Evolutionary conservation across 2,113 vertebrate species (phyloP).

Genomic region (Columba livia): DNA sequence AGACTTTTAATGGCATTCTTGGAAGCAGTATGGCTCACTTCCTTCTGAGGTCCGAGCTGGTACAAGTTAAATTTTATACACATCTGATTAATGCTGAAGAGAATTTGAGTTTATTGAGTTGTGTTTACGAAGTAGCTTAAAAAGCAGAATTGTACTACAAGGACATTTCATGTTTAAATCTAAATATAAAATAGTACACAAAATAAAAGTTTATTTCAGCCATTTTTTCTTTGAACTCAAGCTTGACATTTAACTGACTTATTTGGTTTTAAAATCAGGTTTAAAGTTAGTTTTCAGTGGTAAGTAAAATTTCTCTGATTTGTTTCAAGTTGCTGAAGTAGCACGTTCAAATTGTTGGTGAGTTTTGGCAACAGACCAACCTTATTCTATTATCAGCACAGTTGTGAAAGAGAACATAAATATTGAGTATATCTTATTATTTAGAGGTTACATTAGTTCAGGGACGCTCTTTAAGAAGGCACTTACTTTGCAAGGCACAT

Average conservation of each 20-base stretch:
- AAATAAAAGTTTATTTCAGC: neutral
- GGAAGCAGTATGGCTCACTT: neutral
- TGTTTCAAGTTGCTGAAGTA: neutral
- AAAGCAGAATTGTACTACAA: neutral
- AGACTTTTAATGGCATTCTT: neutral
- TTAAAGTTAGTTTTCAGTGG: neutral
- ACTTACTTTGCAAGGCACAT: neutral
- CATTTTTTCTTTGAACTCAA: neutral
- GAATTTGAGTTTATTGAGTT: neutral
- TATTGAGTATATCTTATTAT: rapidly evolving
- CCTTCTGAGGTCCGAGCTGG: neutral
- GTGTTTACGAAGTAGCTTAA: neutral
- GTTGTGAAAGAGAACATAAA: neutral
- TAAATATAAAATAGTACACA: neutral
- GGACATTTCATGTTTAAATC: neutral
- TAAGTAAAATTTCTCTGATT: neutral
- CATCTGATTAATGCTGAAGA: neutral
- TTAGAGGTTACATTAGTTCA: neutral
- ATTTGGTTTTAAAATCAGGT: neutral
- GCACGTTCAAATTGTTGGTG: neutral
- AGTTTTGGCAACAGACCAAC: neutral
- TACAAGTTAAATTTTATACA: neutral
- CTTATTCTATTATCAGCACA: neutral
- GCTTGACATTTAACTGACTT: neutral
- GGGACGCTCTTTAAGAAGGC: neutral